Conservation (phyloP, 2,797 vertebrate species). For the Potorous gilbertii region DNA sequence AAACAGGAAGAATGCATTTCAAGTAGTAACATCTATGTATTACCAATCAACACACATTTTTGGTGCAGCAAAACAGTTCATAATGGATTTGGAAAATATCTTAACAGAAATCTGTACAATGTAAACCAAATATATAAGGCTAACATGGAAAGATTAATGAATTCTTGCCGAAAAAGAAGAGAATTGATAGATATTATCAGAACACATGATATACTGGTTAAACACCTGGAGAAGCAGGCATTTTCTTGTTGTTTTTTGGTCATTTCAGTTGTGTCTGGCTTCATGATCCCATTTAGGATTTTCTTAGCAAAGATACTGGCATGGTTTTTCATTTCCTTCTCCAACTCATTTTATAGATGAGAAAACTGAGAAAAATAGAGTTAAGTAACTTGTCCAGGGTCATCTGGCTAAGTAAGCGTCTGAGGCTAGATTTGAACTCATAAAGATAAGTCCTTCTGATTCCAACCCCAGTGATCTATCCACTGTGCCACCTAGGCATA, state of each 20-base stretch:
- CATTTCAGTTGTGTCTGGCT: neutral
- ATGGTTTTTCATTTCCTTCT: neutral
- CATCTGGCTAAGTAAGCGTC: neutral
- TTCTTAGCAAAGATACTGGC: too few relatives aligned
- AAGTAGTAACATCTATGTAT: neutral
- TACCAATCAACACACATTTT: neutral
- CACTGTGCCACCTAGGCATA: neutral
- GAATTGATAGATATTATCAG: neutral
- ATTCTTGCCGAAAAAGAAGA: neutral
- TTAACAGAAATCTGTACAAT: neutral
- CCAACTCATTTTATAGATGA: neutral
- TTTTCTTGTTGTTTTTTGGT: neutral
- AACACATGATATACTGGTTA: neutral
- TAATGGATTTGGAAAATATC: neutral
- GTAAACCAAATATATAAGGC: neutral
- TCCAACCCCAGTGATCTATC: neutral
- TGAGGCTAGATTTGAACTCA: neutral
- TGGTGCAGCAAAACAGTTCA: neutral
- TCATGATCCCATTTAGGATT: neutral
- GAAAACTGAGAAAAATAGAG: neutral
- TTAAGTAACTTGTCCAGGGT: neutral
- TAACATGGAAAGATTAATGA: neutral
- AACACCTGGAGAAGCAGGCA: neutral
- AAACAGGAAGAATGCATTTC: neutral
- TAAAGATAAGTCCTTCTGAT: neutral